Conservation (phyloP, 1,140 invertebrate species). For the Bombus sylvicola region DNA sequence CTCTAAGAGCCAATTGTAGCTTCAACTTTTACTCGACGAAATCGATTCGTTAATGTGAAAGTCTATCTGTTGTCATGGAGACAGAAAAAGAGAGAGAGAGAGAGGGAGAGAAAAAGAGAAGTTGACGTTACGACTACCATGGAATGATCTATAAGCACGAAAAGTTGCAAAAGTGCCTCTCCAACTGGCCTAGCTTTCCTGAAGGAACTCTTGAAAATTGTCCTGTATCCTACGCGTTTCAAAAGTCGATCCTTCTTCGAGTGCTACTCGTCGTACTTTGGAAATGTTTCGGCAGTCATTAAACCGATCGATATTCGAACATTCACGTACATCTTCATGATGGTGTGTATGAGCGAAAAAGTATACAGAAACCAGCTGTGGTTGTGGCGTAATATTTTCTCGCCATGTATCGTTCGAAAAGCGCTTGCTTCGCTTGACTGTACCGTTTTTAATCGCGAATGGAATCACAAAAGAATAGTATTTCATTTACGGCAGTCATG, state of each 20-base stretch:
- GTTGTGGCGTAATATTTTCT: not conserved
- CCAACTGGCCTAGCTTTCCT: not conserved
- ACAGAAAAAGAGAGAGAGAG: too few relatives aligned
- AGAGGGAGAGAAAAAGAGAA: too few relatives aligned
- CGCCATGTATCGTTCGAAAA: not conserved
- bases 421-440: not conserved
- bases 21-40: not conserved
- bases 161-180: slow-evolving; percentile 36
- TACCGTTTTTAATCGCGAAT: too few relatives aligned
- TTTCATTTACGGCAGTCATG: not conserved
- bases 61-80: not conserved
- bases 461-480: not conserved
- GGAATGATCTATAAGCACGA: slow-evolving; percentile 33
- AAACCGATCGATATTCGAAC: slow-evolving; percentile 28
- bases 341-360: accelerated
- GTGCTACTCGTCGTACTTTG: slow-evolving; percentile 8
- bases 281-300: slow-evolving; percentile 31
- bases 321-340: not conserved
- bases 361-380: too few relatives aligned
- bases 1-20: not conserved
- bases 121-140: not conserved
- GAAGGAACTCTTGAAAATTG: slow-evolving; percentile 32
- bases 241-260: slow-evolving; percentile 25
- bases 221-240: slow-evolving; percentile 15
- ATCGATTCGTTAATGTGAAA: slow-evolving; percentile 22